phyloP scores from a whole-genome alignment of 2,888 invertebrate genomes.

The Octonoba sinensis region DNA sequence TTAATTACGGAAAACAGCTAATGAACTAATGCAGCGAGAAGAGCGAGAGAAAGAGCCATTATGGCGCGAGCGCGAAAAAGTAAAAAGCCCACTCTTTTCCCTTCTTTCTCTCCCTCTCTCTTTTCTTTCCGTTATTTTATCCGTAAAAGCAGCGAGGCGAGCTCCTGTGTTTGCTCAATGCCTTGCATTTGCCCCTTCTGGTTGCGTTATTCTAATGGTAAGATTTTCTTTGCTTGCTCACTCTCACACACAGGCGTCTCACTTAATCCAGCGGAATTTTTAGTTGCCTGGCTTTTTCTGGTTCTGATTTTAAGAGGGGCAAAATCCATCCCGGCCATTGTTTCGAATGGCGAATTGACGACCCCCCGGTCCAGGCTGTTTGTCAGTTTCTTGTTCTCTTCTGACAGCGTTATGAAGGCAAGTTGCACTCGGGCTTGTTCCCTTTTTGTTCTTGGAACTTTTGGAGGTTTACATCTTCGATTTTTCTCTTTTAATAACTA shows the following conservation, averaged over 20 bases:
- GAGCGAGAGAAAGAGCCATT: conserved; percentile 51
- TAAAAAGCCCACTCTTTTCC: conserved; percentile 39
- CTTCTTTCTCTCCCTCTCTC: conserved; percentile 22
- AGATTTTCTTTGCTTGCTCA: conserved; percentile 6
- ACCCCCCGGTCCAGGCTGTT: conserved; percentile 26
- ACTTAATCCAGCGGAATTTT: conserved; percentile 34
- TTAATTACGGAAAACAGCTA: conserved; percentile 62
- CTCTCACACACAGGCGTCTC: background rate
- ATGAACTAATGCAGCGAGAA: conserved; percentile 61
- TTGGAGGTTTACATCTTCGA: too few species aligned
- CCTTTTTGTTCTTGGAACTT: too few species aligned
- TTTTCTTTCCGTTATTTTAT: conserved; percentile 34
- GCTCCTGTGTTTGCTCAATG: conserved; percentile 11
- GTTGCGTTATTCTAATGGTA: conserved; percentile 7
- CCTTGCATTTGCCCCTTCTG: conserved; percentile 20
- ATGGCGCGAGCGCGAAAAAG: conserved; percentile 42
- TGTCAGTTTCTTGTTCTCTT: conserved; percentile 54
- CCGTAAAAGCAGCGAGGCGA: conserved; percentile 45
- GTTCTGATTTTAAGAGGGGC: conserved; percentile 3
- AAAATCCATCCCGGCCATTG: conserved; percentile 26
- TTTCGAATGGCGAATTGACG: conserved; percentile 34
- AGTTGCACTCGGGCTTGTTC: background rate
- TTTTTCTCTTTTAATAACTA: too few species aligned
- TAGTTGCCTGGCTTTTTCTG: conserved; percentile 23
- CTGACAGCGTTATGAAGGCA: conserved; percentile 28